Evolutionary conservation across 2,113 vertebrate genomes (phyloP).

Genomic region (Serinus canaria): DNA sequence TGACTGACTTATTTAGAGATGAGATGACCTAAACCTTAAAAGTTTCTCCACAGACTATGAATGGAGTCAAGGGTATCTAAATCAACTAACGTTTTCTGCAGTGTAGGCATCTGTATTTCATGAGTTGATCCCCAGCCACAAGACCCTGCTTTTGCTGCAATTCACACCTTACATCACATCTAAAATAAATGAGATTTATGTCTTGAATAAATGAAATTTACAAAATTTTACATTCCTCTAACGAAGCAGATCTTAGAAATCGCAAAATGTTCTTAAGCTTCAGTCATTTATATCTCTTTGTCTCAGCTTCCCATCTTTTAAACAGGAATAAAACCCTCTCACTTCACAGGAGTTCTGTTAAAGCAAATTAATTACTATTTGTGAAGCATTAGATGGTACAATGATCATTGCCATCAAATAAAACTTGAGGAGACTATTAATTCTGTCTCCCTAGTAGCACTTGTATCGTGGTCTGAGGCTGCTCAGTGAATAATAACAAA

Average conservation of each 20-base stretch:
- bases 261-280: not conserved
- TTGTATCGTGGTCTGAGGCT: not conserved
- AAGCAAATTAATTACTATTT: conserved; percentile 3
- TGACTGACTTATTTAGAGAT: not conserved
- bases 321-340: not conserved
- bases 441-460: not conserved
- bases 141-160: not conserved
- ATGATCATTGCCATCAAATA: not conserved
- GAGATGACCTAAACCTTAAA: not conserved
- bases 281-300: not conserved
- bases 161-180: not conserved
- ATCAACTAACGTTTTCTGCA: not conserved
- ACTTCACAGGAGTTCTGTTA: not conserved
- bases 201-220: not conserved
- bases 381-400: not conserved
- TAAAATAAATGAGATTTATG: not conserved
- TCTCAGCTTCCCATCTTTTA: not conserved
- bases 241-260: not conserved
- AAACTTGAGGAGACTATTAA: not conserved
- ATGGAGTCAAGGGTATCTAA: not conserved
- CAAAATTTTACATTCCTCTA: not conserved
- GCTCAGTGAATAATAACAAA: not conserved
- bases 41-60: not conserved
- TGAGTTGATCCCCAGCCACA: not conserved
- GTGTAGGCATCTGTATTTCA: not conserved